Evolutionary conservation across 2,888 invertebrate species (phyloP).

Genomic region (Eudemis profundana): DNA sequence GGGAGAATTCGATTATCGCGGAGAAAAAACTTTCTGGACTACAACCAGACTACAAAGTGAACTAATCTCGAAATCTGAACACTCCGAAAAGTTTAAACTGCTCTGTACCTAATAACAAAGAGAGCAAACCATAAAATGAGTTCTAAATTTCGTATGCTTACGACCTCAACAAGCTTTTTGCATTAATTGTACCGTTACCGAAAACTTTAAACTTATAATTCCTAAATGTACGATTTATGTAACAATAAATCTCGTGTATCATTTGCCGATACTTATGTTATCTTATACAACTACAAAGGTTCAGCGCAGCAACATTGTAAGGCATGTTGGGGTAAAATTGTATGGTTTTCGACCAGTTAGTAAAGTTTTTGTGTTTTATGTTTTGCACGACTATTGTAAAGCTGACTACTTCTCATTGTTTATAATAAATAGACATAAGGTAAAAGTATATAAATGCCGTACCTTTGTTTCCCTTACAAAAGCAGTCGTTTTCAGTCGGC

Average conservation of each 20-base stretch:
- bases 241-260: conserved; percentile 52
- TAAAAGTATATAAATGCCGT: too few relatives aligned
- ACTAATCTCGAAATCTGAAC: conserved; percentile 69
- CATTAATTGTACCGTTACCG: conserved; percentile 61
- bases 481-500: too few relatives aligned
- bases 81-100: conserved; percentile 63
- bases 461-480: too few relatives aligned
- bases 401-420: too few relatives aligned
- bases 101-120: conserved; percentile 63
- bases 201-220: conserved; percentile 61
- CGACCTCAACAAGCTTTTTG: conserved; percentile 58
- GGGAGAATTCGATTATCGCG: conserved; percentile 60
- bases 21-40: conserved; percentile 64
- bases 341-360: too few relatives aligned
- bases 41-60: conserved; percentile 67
- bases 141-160: conserved; percentile 59
- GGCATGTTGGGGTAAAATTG: too few relatives aligned
- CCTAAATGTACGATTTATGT: conserved; percentile 43
- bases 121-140: conserved; percentile 60
- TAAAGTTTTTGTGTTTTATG: too few relatives aligned
- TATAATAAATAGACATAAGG: too few relatives aligned
- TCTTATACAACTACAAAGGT: conserved; percentile 72
- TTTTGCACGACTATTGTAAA: too few relatives aligned
- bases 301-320: conserved; percentile 67
- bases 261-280: conserved; percentile 61